Percentiles rank a stretch among this genome's conserved stretches.
Evolutionary conservation across 1,140 invertebrate species (phyloP).

Genomic region (Drosophila sturtevanti): DNA sequence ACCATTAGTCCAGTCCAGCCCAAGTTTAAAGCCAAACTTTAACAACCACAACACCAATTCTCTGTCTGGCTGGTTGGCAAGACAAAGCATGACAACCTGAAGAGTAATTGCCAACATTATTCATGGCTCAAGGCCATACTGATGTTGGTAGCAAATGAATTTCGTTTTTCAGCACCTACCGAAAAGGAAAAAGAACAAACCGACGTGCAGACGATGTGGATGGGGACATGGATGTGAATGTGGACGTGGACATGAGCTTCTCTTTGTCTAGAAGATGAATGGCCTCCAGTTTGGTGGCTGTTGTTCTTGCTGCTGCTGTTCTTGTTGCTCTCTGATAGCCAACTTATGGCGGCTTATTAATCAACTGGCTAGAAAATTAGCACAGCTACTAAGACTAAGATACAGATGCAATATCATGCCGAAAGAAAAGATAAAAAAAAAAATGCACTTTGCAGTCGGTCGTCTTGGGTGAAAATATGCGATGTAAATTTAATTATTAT

Average conservation of each 20-base stretch:
- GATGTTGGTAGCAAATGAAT: slow-evolving; percentile 61
- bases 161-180: slow-evolving; percentile 74
- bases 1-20: slow-evolving; percentile 15
- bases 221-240: slow-evolving; percentile 4
- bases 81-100: slow-evolving; percentile 52
- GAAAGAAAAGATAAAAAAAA: background rate
- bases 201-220: background rate
- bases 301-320: slow-evolving; percentile 36
- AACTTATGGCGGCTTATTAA: slow-evolving; percentile 75
- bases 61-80: background rate
- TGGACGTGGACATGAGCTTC: slow-evolving; percentile 20
- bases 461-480: background rate
- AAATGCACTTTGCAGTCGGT: slow-evolving; percentile 43
- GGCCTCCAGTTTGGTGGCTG: slow-evolving; percentile 48
- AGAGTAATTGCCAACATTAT: slow-evolving; percentile 78
- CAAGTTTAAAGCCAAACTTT: slow-evolving; percentile 4
- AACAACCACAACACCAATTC: background rate
- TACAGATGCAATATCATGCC: slow-evolving; percentile 1
- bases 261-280: slow-evolving; percentile 78
- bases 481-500: slow-evolving; percentile 77
- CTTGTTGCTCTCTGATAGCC: slow-evolving; percentile 55
- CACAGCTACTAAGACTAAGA: slow-evolving; percentile 48
- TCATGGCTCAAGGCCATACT: slow-evolving; percentile 75
- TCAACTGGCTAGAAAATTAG: slow-evolving; percentile 70
- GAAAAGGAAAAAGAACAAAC: slow-evolving; percentile 34